phyloP scores from a whole-genome alignment of 2,797 vertebrate species.

The Gadopsis marmoratus region DNA sequence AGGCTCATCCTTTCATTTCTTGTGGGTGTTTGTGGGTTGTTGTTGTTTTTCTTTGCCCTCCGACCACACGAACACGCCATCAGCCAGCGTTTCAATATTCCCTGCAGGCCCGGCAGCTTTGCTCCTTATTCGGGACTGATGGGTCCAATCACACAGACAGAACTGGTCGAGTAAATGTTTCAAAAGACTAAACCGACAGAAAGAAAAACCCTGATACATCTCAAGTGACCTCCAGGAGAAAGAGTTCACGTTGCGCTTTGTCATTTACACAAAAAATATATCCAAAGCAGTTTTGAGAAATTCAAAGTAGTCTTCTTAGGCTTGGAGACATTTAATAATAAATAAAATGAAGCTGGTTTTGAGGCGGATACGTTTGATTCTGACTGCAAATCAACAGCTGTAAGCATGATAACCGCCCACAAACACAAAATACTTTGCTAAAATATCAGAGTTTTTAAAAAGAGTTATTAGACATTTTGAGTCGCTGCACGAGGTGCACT shows the following conservation, averaged over 20 bases:
- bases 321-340: constrained; percentile 9
- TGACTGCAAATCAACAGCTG: background rate
- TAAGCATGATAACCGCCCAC: background rate
- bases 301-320: constrained; percentile 4
- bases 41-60: constrained; percentile 31
- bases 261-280: constrained; percentile 41
- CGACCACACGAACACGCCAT: constrained; percentile 46
- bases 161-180: constrained; percentile 70
- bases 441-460: background rate
- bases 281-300: constrained; percentile 17
- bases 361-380: constrained; percentile 17
- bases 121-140: constrained; percentile 57
- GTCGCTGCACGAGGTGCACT: no score
- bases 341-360: background rate
- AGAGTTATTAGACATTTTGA: background rate
- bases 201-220: background rate
- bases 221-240: background rate
- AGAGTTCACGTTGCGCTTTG: background rate
- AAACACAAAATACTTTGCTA: background rate
- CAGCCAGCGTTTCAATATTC: constrained; percentile 41
- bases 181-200: constrained; percentile 34
- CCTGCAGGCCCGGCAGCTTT: constrained; percentile 62
- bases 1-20: constrained; percentile 33
- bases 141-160: constrained; percentile 48
- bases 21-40: constrained; percentile 37